Evolutionary conservation across 2,888 invertebrate species (phyloP), one percentile per base, ranked within the genome.

Genomic region (Chorisops tibialis): DNA sequence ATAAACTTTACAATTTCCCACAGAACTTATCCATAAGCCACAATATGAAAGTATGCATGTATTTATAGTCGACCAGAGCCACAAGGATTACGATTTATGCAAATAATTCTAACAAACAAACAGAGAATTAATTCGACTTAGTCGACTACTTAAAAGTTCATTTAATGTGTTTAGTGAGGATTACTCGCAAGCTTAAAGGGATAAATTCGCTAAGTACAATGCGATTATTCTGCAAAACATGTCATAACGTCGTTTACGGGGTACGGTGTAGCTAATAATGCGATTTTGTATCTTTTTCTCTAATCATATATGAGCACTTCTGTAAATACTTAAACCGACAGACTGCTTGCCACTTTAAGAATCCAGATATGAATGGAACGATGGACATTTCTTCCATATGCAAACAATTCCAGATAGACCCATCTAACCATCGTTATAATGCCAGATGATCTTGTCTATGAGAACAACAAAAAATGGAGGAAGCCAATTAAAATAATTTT

Each of bases 401-500:
- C 49, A 50, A 50, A 30, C 35, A 14, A 24, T 50, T n/a, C 14
- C n/a, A 24, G 30, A 50, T 50, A n/a, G n/a, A n/a, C 6, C 24
- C 24, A 16, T 30, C 30, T 18, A n/a, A 6, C 9, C 30, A 14
- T 30, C 14, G 48, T 12, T 50, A 50, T 30, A 30, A 14, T n/a
- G 30, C 49, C 49, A 14, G 18, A 14, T 16, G 16, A 35, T 24
- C n/a, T 14, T 30, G 11, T 30, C 1, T 4, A 0, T 7, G 49
- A 24, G 12, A 24, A 9, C 12, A 1, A 14, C 9, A 12, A 30
- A 50, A 35, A 50, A 35, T 30, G 30, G 30, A 16, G 4, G 14
- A 56, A n/a, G 52, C 56, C 35, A 56, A 56, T 56, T 56, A 56
- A 45, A 56, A 56, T 56, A 56, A 56, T 56, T 56, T 56, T 56